Base-by-base conservation (phyloP, 2,797 vertebrate genomes). In the Poeciliopsis presidionis region DNA sequence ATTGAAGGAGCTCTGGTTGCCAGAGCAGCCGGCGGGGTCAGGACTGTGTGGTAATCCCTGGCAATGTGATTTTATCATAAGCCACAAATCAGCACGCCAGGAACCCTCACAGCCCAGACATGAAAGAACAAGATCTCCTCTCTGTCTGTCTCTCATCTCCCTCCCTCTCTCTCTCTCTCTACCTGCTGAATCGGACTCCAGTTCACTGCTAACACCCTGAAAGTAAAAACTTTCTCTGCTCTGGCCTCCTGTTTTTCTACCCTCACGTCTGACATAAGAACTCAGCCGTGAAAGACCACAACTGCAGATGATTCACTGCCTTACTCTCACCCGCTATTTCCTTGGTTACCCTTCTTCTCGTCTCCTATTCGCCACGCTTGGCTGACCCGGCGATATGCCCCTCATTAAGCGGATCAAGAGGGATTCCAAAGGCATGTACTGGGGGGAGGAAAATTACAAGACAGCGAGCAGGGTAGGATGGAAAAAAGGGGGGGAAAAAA, bases 61-160 rank as follows among this genome's bases (percentile, higher is more conserved):
- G 98, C 98, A 99, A 99, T 99, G 98, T 99, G 98, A 99, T 99
- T 99, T 99, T 97, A 98, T 99, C 96, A 98, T 97, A 98, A 98
- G 88, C 98, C 98, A 98, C 98, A 99, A 99, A 99, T 99, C 98
- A 99, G 98, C 98, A 99, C 97, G 98, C 98, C 98, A 99, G 98
- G 98, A 99, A 99, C 98, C 98, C 98, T 96, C 97, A 97, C 97
- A 97, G 95, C 97, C 96, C 96, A 94, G 96, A 97, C 97, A 97
- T 93, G 94, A 93, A 92, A 95, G 93, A 90, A 84, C 87, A 92
- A 87, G 84, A 86, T 83, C 88, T 80, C 84, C 81, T 81, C 76
- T 33, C 55, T 72, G 1, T 33, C 55, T 72, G 1, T 69, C 41
- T 33, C 72, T 59, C n/a, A 28, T 71, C 46, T 30, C 7, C 43